These are phyloP conservation scores for Porites cylindrica DNA, from an alignment of 92 coral and sea anemone species.

Conservation along the genomic window DNA sequence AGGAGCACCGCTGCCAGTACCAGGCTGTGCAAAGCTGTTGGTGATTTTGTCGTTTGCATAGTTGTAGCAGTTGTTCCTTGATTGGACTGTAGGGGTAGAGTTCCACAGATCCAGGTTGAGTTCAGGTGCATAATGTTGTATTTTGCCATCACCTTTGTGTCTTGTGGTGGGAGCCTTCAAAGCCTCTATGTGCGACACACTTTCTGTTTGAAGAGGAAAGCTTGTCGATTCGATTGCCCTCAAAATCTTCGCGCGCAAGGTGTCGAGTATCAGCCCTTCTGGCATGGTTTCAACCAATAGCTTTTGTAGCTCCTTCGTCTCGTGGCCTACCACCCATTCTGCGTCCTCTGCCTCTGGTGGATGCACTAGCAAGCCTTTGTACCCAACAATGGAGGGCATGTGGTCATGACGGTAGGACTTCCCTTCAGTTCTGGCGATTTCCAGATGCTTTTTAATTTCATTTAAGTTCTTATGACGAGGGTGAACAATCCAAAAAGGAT, in stretches of 20 bases:
- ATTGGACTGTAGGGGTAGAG: background rate
- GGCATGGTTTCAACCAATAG: slow-evolving; percentile 21
- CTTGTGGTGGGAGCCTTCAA: too few species aligned
- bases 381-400: background rate
- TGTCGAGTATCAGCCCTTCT: background rate
- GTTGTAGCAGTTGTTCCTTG: slow-evolving; percentile 43
- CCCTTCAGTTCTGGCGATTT: background rate
- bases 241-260: slow-evolving; percentile 5
- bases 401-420: slow-evolving; percentile 8
- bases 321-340: background rate
- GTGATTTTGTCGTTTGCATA: slow-evolving; percentile 46
- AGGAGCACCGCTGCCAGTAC: background rate
- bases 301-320: background rate
- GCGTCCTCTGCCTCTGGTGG: background rate
- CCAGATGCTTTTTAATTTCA: slow-evolving; percentile 10
- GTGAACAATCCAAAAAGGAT: slow-evolving; percentile 23
- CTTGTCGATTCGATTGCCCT: too few species aligned
- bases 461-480: slow-evolving; percentile 2
- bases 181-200: too few species aligned
- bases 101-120: slow-evolving; percentile 11
- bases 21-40: slow-evolving; percentile 51
- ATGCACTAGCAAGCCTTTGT: slow-evolving; percentile 20
- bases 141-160: too few species aligned
- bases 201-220: background rate
- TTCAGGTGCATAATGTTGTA: too few species aligned